These are phyloP conservation scores for Cyclura pinguis DNA, from an alignment of 2,797 vertebrate species.

Conservation along the genomic window DNA sequence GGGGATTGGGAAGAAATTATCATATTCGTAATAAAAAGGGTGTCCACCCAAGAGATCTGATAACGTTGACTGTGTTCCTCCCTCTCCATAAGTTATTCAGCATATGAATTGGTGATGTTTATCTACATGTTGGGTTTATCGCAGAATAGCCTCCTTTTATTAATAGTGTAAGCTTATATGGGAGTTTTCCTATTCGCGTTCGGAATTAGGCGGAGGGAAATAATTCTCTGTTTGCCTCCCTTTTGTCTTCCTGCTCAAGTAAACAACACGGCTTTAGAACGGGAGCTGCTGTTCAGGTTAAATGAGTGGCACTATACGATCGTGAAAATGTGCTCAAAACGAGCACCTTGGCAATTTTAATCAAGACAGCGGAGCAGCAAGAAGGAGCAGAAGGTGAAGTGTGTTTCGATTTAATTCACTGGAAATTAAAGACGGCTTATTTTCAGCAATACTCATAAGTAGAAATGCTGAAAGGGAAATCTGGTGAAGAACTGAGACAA, in stretches of 20 bases:
- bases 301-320: background rate
- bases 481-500: background rate
- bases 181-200: background rate
- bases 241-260: background rate
- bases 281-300: background rate
- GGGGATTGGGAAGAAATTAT: background rate
- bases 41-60: slow-evolving; percentile 16
- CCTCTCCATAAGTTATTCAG: background rate
- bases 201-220: background rate
- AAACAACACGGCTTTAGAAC: background rate
- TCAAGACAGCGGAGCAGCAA: background rate
- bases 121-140: slow-evolving; percentile 6
- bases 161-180: background rate
- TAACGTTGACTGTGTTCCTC: background rate
- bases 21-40: background rate
- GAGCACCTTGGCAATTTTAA: background rate
- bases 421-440: background rate
- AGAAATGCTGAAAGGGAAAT: background rate
- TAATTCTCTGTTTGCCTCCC: background rate
- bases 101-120: background rate
- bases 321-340: background rate
- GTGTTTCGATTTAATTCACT: background rate
- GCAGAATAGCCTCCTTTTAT: background rate
- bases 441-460: background rate
- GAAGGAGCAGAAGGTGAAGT: background rate